A percentile compares a stretch with the other conserved stretches of the same genome.
These are phyloP conservation scores for Drosophila persimilis DNA, from an alignment of 1,140 invertebrate genomes.

Conservation along the genomic window DNA sequence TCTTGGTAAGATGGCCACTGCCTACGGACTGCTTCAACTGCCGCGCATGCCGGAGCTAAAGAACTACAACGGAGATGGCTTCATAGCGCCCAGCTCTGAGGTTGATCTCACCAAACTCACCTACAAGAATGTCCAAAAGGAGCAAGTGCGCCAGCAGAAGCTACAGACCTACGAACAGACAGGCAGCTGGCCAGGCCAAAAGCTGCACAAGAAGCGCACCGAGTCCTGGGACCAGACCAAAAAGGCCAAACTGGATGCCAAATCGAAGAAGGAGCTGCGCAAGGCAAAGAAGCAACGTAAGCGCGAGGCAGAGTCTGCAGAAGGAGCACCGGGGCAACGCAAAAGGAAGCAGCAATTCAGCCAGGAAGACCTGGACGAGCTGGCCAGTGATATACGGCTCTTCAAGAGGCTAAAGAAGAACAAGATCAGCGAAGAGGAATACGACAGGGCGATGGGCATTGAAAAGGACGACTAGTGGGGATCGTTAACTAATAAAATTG, in stretches of 20 bases:
- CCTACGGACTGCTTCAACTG: conserved; percentile 94
- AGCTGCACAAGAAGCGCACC: conserved; percentile 86
- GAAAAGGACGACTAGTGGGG: conserved; percentile 53
- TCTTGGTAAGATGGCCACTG: conserved; percentile 92
- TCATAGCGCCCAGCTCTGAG: conserved; percentile 85
- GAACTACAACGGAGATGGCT: conserved; percentile 87
- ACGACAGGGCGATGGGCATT: conserved; percentile 85
- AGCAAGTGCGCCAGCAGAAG: conserved; percentile 89
- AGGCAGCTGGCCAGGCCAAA: conserved; percentile 90
- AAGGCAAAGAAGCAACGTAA: conserved; percentile 85
- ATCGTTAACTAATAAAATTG: neutral
- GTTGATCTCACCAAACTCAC: conserved; percentile 91
- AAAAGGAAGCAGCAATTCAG: conserved; percentile 85
- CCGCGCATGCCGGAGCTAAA: conserved; percentile 98
- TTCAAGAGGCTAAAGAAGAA: conserved; percentile 95
- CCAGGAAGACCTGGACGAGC: conserved; percentile 92
- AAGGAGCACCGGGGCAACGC: conserved; percentile 82
- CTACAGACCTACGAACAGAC: conserved; percentile 89
- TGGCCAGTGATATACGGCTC: conserved; percentile 91
- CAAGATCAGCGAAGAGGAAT: conserved; percentile 88
- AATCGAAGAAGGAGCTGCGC: conserved; percentile 85
- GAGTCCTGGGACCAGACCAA: conserved; percentile 93
- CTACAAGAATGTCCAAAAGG: conserved; percentile 92
- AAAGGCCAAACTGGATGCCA: conserved; percentile 88
- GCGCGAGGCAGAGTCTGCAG: conserved; percentile 49